Percentiles rank a stretch among this genome's conserved stretches.
Conservation (phyloP, 2,797 vertebrate genomes). For the Chromis chromis region DNA sequence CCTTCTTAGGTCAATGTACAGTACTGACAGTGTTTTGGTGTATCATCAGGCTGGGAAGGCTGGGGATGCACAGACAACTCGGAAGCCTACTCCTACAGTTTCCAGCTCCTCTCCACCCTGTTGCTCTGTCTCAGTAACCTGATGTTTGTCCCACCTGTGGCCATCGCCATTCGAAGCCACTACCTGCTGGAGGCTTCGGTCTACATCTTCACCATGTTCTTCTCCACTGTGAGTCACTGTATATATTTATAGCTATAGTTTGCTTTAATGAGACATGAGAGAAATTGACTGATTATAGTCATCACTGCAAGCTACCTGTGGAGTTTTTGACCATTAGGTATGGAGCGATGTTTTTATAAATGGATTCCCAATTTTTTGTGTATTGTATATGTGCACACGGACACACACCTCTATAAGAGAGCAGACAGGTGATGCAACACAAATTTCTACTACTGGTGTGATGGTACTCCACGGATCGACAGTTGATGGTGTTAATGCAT, state of each 20-base stretch:
- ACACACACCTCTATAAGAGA: not conserved
- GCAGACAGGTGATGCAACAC: not conserved
- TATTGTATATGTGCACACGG: not conserved
- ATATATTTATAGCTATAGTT: conserved; percentile 6
- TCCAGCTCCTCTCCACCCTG: conserved; percentile 96
- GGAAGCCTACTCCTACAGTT: conserved; percentile 94
- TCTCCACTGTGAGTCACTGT: conserved; percentile 91
- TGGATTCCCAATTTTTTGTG: not conserved
- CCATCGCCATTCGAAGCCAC: conserved; percentile 93
- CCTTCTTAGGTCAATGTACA: conserved; percentile 11
- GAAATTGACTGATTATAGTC: not conserved
- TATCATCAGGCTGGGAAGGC: conserved; percentile 91
- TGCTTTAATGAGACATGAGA: not conserved
- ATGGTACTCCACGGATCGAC: not conserved
- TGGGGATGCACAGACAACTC: conserved; percentile 98
- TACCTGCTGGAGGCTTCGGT: conserved; percentile 96
- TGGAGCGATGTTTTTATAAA: not conserved
- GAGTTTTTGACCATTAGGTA: not conserved
- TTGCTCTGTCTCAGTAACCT: conserved; percentile 97
- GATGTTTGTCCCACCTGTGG: conserved; percentile 97
- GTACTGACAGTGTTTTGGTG: conserved; percentile 17
- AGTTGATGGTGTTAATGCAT: not conserved
- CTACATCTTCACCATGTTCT: conserved; percentile 99
- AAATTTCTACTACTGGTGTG: not conserved
- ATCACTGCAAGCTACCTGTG: not conserved